These are phyloP conservation scores for Drosophila gunungcola DNA, from an alignment of 1,140 invertebrate genomes.

Conservation along the genomic window DNA sequence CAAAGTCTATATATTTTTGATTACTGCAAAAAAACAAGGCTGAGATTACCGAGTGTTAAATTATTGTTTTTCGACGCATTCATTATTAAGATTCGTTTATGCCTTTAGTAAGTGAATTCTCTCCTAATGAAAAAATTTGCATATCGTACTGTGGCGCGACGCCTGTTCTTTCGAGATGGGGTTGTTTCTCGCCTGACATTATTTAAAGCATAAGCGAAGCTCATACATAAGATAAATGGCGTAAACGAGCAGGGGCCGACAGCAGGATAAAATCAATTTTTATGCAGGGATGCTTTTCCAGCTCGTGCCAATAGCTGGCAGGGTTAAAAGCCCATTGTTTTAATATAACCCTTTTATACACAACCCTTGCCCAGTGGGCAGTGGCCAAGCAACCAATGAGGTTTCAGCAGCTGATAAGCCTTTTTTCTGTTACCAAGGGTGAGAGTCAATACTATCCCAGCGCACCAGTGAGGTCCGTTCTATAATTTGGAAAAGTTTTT, in stretches of 20 bases:
- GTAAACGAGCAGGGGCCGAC: background rate
- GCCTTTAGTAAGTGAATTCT: constrained; percentile 9
- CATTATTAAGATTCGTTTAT: background rate
- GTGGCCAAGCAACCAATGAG: constrained; percentile 45
- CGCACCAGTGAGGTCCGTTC: constrained; percentile 1
- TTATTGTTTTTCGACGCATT: no score
- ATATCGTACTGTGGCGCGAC: constrained; percentile 45
- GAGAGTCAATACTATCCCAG: constrained; percentile 18
- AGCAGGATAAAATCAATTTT: constrained; percentile 1
- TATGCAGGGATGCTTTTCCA: constrained; percentile 22
- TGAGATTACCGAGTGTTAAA: no score
- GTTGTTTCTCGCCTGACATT: constrained; percentile 36
- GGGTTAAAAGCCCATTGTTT: constrained; percentile 51
- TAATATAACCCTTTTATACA: constrained; percentile 59
- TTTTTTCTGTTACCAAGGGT: constrained; percentile 48
- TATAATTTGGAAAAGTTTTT: constrained; percentile 25
- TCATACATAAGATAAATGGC: background rate
- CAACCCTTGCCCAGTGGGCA: constrained; percentile 67
- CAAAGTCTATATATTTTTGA: no score
- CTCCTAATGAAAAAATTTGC: constrained; percentile 65
- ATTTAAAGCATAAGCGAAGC: constrained; percentile 16
- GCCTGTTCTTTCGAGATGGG: constrained; percentile 49
- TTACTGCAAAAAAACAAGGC: no score
- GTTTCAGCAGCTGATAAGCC: constrained; percentile 45
- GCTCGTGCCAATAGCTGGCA: background rate